Evolutionary conservation across 2,888 invertebrate genomes (phyloP).

Genomic region (Drosophila algonquin): DNA sequence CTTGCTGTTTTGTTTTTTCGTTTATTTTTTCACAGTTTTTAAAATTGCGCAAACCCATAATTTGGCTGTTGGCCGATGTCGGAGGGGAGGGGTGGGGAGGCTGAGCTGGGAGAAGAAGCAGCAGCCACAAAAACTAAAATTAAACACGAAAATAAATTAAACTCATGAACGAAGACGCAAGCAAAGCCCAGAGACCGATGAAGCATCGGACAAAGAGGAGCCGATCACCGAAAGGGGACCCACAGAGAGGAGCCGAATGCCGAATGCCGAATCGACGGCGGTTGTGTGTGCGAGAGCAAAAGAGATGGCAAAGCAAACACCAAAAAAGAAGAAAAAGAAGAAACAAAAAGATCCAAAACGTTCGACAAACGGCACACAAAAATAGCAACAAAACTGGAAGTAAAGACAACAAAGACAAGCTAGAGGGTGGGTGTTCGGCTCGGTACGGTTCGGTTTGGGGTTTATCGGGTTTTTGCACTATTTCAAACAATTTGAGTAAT

Average conservation of each 20-base stretch:
- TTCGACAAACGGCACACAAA: constrained; percentile 41
- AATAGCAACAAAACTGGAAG: constrained; percentile 26
- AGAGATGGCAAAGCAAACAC: constrained; percentile 62
- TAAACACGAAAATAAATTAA: constrained; percentile 71
- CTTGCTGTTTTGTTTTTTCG: constrained; percentile 15
- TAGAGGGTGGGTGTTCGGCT: constrained; percentile 50
- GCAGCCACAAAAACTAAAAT: constrained; percentile 52
- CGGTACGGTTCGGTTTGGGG: constrained; percentile 1
- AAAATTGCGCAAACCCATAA: constrained; percentile 57
- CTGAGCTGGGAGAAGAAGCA: constrained; percentile 35
- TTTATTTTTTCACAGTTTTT: constrained; percentile 25
- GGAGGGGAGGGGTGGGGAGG: constrained; percentile 24
- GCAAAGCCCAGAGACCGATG: constrained; percentile 56
- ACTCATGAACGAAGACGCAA: constrained; percentile 71
- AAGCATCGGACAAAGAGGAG: constrained; percentile 70
- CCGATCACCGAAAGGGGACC: constrained; percentile 56
- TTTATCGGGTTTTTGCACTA: constrained; percentile 51
- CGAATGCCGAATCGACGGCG: constrained; percentile 42
- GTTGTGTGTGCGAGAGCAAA: constrained; percentile 59
- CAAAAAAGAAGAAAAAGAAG: constrained; percentile 23
- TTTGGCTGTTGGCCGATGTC: constrained; percentile 30
- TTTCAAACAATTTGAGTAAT: constrained; percentile 49
- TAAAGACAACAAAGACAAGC: constrained; percentile 3
- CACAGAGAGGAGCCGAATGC: constrained; percentile 38
- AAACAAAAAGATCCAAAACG: constrained; percentile 14